phyloP scores from a whole-genome alignment of 1,140 invertebrate species.

The Frieseomelitta varia region DNA sequence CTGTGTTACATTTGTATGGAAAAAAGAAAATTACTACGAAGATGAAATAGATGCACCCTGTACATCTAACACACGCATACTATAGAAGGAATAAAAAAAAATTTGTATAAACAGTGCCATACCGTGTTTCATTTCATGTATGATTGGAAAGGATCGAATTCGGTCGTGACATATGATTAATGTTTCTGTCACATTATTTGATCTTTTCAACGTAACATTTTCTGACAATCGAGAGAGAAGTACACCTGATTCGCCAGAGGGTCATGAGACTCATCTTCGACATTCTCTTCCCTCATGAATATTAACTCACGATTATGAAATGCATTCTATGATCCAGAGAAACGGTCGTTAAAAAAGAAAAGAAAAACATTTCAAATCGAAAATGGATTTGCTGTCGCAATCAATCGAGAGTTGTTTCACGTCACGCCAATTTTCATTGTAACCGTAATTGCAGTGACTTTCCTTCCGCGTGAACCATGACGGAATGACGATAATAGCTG shows the following conservation, averaged over 20 bases:
- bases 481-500: conserved; percentile 2
- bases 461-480: background rate
- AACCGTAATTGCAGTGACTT: background rate
- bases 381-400: background rate
- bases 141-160: background rate
- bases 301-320: conserved; percentile 27
- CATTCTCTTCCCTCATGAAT: conserved; percentile 14
- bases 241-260: conserved; percentile 28
- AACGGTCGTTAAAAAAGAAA: background rate
- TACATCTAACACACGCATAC: conserved; percentile 11
- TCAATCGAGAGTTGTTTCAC: background rate
- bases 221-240: background rate
- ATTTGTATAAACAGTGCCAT: conserved; percentile 22
- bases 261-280: conserved; percentile 14
- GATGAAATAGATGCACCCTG: background rate
- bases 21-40: background rate
- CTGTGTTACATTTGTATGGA: background rate
- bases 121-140: background rate
- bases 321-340: background rate
- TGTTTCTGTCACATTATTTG: background rate
- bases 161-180: no score
- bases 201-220: background rate
- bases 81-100: conserved; percentile 29
- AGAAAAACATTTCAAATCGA: background rate
- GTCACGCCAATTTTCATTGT: background rate